phyloP scores from a whole-genome alignment of 2,113 vertebrate species.

The Reinhardtius hippoglossoides region DNA sequence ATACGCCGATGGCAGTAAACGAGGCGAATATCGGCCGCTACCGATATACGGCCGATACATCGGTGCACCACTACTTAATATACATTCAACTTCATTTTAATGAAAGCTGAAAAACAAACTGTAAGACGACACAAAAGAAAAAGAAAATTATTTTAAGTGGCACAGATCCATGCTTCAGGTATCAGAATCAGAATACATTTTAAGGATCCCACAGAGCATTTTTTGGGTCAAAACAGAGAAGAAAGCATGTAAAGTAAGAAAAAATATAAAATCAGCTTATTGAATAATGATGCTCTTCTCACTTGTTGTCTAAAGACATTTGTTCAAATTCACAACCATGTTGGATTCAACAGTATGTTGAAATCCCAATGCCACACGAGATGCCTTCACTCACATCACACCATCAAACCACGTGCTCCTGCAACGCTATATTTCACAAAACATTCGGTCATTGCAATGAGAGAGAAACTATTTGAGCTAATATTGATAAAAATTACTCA shows the following conservation, averaged over 20 bases:
- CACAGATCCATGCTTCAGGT: too few species aligned
- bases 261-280: neutral
- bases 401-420: neutral
- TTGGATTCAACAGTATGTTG: neutral
- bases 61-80: too few species aligned
- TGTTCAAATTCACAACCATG: neutral
- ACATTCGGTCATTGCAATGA: neutral
- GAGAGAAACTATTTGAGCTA: neutral
- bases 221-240: too few species aligned
- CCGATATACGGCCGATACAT: too few species aligned
- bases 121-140: too few species aligned
- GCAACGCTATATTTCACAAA: neutral
- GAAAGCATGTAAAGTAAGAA: neutral
- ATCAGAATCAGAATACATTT: too few species aligned
- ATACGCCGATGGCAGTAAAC: too few species aligned
- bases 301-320: neutral
- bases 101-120: too few species aligned
- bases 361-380: neutral
- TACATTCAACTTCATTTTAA: too few species aligned
- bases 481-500: neutral
- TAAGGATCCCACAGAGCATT: too few species aligned
- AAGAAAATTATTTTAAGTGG: too few species aligned
- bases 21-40: too few species aligned
- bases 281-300: neutral
- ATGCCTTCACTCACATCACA: neutral